Evolutionary conservation across 1,140 invertebrate genomes (phyloP).

Genomic region (Trinorchestia longiramus): DNA sequence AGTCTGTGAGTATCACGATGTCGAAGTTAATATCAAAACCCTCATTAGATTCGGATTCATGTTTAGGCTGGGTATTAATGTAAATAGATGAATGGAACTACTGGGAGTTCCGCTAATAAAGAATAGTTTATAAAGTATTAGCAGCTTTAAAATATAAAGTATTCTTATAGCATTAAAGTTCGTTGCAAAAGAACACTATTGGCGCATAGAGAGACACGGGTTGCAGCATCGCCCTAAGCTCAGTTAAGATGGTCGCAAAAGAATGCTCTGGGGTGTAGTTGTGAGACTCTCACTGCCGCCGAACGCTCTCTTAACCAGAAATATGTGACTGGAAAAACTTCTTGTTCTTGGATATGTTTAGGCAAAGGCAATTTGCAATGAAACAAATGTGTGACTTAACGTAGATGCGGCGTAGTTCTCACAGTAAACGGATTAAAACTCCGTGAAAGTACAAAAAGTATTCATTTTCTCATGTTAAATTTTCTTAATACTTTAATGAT

Average conservation of each 20-base stretch:
- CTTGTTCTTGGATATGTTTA: not conserved
- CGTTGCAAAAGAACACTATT: not conserved
- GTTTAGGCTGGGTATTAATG: not conserved
- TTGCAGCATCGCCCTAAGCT: not conserved
- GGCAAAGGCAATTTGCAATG: not conserved
- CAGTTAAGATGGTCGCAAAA: conserved; percentile 9
- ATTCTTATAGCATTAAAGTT: not conserved
- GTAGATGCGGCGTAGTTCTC: not conserved
- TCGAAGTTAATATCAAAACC: not conserved
- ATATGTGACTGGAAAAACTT: conserved; percentile 2
- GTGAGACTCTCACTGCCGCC: not conserved
- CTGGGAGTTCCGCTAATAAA: not conserved
- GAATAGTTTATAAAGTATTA: too few relatives aligned
- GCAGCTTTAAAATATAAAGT: too few relatives aligned
- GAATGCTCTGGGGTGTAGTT: conserved; percentile 45
- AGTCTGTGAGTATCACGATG: too few relatives aligned
- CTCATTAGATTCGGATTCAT: not conserved
- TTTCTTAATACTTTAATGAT: too few relatives aligned
- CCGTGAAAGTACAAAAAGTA: not conserved
- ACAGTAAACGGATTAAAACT: not conserved
- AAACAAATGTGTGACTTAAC: not conserved
- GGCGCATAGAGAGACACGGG: not conserved
- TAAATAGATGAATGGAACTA: not conserved
- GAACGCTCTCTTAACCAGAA: conserved; percentile 25
- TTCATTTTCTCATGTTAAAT: not conserved